Conservation (phyloP, 2,113 vertebrate species). For the Ctenomys sociabilis region DNA sequence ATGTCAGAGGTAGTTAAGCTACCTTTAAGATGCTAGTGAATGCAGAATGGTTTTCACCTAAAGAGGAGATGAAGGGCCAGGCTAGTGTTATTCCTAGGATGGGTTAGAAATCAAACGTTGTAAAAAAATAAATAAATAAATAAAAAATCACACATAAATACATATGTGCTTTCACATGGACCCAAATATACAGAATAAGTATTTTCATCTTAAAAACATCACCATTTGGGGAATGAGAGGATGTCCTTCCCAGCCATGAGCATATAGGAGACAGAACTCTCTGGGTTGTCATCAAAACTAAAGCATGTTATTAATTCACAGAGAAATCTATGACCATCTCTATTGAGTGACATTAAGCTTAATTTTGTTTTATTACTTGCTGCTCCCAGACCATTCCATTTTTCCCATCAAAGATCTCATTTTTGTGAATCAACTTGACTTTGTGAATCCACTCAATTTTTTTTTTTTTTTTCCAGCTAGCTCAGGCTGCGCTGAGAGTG, state of each 20-base stretch:
- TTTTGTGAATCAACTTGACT: neutral
- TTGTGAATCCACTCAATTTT: neutral
- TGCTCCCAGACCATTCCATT: neutral
- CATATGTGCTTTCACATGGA: neutral
- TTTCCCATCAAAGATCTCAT: neutral
- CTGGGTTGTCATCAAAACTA: neutral
- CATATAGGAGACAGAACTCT: neutral
- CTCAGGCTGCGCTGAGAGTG: no score
- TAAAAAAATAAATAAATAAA: no score
- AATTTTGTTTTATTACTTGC: neutral
- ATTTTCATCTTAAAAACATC: neutral
- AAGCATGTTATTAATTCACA: neutral
- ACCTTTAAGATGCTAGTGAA: conserved; percentile 21
- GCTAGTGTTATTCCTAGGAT: neutral
- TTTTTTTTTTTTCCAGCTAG: no score
- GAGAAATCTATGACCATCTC: neutral
- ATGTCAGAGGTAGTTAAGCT: neutral
- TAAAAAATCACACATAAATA: no score
- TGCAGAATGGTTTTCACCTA: neutral
- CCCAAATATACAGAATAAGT: neutral
- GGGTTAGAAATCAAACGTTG: neutral
- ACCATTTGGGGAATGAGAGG: neutral
- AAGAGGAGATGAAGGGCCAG: neutral
- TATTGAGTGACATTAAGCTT: neutral
- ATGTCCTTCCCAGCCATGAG: neutral